A percentile compares a stretch with the other conserved stretches of the same genome.
Evolutionary conservation across 2,797 vertebrate species (phyloP).

Genomic region (Anas capensis): DNA sequence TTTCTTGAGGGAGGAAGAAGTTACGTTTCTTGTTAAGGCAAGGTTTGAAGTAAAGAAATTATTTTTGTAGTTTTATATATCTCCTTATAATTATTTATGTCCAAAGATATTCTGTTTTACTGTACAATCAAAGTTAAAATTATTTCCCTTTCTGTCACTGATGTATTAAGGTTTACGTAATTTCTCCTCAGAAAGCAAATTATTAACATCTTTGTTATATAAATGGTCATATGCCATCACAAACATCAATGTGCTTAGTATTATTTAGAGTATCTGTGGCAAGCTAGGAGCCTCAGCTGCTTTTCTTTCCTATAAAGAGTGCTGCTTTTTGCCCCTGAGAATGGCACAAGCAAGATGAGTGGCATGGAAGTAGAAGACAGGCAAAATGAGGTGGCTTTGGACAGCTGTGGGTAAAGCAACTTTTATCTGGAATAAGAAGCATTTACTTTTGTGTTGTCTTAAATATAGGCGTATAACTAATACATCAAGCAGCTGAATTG

Average conservation of each 20-base stretch:
- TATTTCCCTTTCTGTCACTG: slow-evolving; percentile 8
- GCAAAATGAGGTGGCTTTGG: neutral
- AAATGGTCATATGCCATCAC: slow-evolving; percentile 36
- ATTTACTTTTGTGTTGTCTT: neutral
- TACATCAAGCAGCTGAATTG: slow-evolving; percentile 38
- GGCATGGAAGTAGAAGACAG: neutral
- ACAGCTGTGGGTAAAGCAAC: neutral
- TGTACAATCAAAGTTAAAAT: neutral
- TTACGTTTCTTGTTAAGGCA: slow-evolving; percentile 77
- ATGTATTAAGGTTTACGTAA: neutral
- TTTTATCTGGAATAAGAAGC: neutral
- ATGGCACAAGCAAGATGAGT: neutral
- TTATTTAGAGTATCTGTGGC: neutral
- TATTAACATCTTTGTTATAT: slow-evolving; percentile 43
- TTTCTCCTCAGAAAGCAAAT: slow-evolving; percentile 30
- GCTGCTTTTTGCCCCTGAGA: neutral
- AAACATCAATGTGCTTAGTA: neutral
- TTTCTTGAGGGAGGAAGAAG: slow-evolving; percentile 66
- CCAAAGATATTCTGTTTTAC: neutral
- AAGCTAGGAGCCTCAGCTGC: neutral
- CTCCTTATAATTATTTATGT: slow-evolving; percentile 31
- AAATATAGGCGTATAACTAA: neutral
- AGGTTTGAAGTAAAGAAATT: slow-evolving; percentile 60
- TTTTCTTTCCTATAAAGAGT: neutral
- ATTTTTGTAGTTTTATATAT: slow-evolving; percentile 46